These are phyloP conservation scores for Pseudopipra pipra DNA, from an alignment of 2,113 vertebrate genomes.

Conservation along the genomic window DNA sequence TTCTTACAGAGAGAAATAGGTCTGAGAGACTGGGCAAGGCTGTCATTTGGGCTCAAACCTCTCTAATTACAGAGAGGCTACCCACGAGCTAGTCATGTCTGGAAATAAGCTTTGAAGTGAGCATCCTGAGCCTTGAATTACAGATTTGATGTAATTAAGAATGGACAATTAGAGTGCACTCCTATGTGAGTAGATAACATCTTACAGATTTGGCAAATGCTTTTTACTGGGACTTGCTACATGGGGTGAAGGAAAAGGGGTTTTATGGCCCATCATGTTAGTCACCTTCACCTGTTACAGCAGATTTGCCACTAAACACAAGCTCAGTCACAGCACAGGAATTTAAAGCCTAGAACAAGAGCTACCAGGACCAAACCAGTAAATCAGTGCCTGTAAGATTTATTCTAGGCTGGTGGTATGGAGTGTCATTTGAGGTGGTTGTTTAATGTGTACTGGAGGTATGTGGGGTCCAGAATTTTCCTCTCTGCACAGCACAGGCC, in stretches of 20 bases:
- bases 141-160: neutral
- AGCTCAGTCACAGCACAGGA: neutral
- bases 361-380: neutral
- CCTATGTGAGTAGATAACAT: neutral
- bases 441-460: neutral
- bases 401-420: neutral
- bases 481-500: neutral
- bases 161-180: neutral
- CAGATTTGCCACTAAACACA: neutral
- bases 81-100: neutral
- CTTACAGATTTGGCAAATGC: neutral
- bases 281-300: neutral
- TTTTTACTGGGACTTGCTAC: neutral
- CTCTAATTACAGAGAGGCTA: neutral
- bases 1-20: neutral
- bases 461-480: neutral
- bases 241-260: neutral
- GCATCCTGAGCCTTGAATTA: neutral
- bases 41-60: neutral
- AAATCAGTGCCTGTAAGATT: neutral
- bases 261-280: neutral
- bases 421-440: neutral
- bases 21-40: neutral
- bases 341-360: neutral
- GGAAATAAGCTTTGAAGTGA: slow-evolving; percentile 26